Percentiles rank a stretch among this genome's conserved stretches.
These are phyloP conservation scores for Vanessa atalanta DNA, from an alignment of 1,140 invertebrate genomes.

Conservation along the genomic window DNA sequence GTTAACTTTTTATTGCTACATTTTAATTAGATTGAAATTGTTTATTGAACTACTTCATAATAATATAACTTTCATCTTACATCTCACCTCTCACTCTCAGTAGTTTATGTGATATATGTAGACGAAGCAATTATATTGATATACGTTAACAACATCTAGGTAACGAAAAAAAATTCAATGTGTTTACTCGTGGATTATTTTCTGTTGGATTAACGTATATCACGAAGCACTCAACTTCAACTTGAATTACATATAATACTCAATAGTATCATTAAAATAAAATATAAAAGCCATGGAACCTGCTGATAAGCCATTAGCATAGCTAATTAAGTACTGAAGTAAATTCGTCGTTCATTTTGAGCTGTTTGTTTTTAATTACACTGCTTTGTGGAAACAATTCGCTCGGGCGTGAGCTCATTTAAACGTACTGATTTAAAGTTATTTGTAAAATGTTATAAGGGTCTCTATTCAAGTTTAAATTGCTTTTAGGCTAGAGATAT, in stretches of 20 bases:
- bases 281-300: conserved; percentile 13
- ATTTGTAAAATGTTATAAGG: conserved; percentile 21
- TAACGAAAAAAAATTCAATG: too few species aligned
- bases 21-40: too few species aligned
- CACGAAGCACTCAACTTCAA: too few species aligned
- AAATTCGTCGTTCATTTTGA: conserved; percentile 38
- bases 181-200: too few species aligned
- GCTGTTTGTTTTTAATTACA: conserved; percentile 51
- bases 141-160: too few species aligned
- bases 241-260: neutral
- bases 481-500: conserved; percentile 7
- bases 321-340: conserved; percentile 46
- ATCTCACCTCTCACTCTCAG: too few species aligned
- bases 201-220: too few species aligned
- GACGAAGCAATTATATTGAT: too few species aligned
- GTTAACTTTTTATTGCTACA: too few species aligned
- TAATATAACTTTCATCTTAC: too few species aligned
- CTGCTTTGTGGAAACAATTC: conserved; percentile 38
- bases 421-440: conserved; percentile 26
- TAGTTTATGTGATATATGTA: too few species aligned
- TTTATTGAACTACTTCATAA: too few species aligned
- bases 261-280: neutral
- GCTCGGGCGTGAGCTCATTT: conserved; percentile 23
- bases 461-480: conserved; percentile 12
- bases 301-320: conserved; percentile 41